These are phyloP conservation scores for Glyptemys insculpta DNA, from an alignment of 2,797 vertebrate species.

Conservation along the genomic window DNA sequence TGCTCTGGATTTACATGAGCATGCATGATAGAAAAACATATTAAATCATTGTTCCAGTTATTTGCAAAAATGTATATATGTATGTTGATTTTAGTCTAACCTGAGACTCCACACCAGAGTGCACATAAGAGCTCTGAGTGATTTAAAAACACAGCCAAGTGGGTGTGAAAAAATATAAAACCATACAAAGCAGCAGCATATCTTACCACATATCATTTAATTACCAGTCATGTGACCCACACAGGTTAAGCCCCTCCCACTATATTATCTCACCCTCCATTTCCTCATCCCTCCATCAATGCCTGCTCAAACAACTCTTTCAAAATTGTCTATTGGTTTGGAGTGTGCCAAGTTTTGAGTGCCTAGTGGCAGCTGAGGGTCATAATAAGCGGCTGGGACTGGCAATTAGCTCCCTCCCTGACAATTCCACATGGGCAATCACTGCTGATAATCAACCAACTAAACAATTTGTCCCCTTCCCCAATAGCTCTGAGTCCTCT, in stretches of 20 bases:
- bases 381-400: background rate
- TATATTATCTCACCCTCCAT: background rate
- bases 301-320: background rate
- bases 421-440: conserved; percentile 16
- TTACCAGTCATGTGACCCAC: background rate
- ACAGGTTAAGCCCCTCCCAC: background rate
- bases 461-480: background rate
- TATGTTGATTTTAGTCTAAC: accelerated
- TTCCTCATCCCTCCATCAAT: background rate
- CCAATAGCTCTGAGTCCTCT: background rate
- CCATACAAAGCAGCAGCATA: background rate
- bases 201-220: background rate
- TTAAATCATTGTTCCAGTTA: background rate
- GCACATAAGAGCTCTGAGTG: background rate
- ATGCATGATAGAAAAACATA: background rate
- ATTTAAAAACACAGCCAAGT: background rate
- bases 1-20: background rate
- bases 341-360: background rate
- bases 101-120: background rate
- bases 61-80: background rate
- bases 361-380: background rate
- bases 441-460: conserved; percentile 11
- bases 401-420: background rate
- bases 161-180: background rate
- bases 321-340: background rate